Evolutionary conservation across 37 sponge, comb jelly and placozoan genomes (phyloP).

Genomic region (Oopsacas minuta): DNA sequence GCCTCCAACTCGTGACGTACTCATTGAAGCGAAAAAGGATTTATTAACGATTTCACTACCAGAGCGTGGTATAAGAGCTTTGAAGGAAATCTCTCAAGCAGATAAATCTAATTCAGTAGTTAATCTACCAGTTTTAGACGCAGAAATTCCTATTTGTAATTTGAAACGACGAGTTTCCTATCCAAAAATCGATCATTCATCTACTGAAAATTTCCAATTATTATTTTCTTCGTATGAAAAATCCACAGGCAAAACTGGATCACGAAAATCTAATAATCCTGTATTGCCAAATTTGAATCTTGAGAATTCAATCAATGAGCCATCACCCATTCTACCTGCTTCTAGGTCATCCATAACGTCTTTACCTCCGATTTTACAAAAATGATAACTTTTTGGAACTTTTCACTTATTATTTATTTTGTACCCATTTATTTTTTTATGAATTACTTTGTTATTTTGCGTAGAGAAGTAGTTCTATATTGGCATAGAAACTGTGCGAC

Average conservation of each 20-base stretch:
- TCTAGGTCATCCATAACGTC: neutral
- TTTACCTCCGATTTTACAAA: neutral
- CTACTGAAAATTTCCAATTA: neutral
- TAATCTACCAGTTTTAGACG: neutral
- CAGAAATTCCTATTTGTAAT: neutral
- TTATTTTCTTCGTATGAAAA: too few relatives aligned
- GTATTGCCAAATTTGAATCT: neutral
- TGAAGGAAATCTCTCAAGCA: neutral
- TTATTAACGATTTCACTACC: neutral
- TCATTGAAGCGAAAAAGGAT: slow-evolving; percentile 6
- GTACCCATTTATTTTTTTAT: neutral
- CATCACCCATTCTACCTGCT: neutral
- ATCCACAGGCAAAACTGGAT: too few relatives aligned
- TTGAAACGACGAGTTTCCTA: neutral
- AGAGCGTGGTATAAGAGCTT: neutral
- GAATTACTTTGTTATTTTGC: neutral
- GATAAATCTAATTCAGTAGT: neutral
- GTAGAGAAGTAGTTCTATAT: too few relatives aligned
- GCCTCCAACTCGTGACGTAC: neutral
- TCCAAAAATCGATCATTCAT: neutral
- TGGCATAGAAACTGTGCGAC: too few relatives aligned
- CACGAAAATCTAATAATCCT: neutral
- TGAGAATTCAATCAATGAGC: neutral
- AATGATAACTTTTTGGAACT: neutral
- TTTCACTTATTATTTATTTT: too few relatives aligned